Evolutionary conservation across 2,797 vertebrate species (phyloP), one percentile per base, ranked within the genome.

Genomic region (Crocidura indochinensis): DNA sequence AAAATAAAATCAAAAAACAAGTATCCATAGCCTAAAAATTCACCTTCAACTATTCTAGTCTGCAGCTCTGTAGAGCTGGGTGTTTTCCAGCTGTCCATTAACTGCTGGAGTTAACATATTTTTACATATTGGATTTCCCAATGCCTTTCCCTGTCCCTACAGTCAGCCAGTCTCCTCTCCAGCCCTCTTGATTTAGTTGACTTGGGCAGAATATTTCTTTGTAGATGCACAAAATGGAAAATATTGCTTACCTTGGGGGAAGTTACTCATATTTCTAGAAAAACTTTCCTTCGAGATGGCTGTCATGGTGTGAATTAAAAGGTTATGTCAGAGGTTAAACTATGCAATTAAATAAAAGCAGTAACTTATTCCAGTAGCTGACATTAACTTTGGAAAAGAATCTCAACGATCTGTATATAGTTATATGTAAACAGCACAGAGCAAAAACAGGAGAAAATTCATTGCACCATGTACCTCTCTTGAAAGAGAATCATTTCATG

Each of bases 271-370:
- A 82, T 94, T 87, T 93, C 78, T 91, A 29, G 92, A 93, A 94
- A 96, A 94, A 93, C 90, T 96, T 95, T 92, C 92, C 56, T 1
- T 68, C 75, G 62, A 17, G 38, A 87, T 90, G 92, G 94, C 77
- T 96, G 92, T 94, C 95, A 2, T 91, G 10, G 79, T 95, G 78
- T 96, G 91, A 96, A 96, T 94, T 89, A 88, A 89, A 94, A 96
- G 89, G 93, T 96, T 97, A 78, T 93, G 84, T 89, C 92, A 93
- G 88, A 96, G 88, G 87, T 96, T 97, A 96, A 95, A 88, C 73
- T 89, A 46, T 92, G 86, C 93, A 96, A 97, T 92, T 96, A 97
- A 91, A 95, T 94, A 83, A 96, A 96, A 93, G 95, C 96, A 96
- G 94, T 79, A 76, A 94, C 91, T 96, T 95, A 91, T 96, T 97